Conservation (phyloP, 2,888 invertebrate species). For the Argyresthia albistria region DNA sequence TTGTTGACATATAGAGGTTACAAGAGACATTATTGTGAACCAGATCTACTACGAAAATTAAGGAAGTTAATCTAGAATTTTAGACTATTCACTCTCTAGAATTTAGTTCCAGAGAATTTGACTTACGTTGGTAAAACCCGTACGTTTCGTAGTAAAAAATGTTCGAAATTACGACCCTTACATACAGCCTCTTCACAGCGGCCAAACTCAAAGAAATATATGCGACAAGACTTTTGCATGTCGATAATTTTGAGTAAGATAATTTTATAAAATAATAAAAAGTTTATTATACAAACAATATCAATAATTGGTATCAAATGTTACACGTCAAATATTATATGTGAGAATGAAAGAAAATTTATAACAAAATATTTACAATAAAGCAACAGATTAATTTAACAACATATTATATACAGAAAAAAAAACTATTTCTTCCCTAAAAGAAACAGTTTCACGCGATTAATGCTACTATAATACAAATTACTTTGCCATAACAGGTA, state of each 20-base stretch:
- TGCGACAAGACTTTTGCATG: too few species aligned
- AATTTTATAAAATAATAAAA: constrained; percentile 30
- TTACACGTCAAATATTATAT: constrained; percentile 25
- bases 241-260: background rate
- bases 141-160: too few species aligned
- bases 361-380: constrained; percentile 59
- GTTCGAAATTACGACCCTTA: too few species aligned
- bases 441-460: constrained; percentile 36
- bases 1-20: too few species aligned
- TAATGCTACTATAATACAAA: constrained; percentile 52
- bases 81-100: background rate
- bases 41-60: background rate
- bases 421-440: constrained; percentile 36
- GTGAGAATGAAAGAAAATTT: constrained; percentile 43
- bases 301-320: constrained; percentile 34
- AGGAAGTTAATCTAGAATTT: background rate
- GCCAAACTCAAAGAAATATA: too few species aligned
- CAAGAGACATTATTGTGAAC: background rate
- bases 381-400: constrained; percentile 67
- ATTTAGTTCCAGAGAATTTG: too few species aligned
- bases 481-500: constrained; percentile 72
- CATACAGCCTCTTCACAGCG: too few species aligned
- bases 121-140: too few species aligned
- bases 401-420: constrained; percentile 60
- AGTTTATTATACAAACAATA: constrained; percentile 37